Evolutionary conservation across 35 echinoderm and acorn worm species (phyloP).

Genomic region (Holothuria glaberrima): DNA sequence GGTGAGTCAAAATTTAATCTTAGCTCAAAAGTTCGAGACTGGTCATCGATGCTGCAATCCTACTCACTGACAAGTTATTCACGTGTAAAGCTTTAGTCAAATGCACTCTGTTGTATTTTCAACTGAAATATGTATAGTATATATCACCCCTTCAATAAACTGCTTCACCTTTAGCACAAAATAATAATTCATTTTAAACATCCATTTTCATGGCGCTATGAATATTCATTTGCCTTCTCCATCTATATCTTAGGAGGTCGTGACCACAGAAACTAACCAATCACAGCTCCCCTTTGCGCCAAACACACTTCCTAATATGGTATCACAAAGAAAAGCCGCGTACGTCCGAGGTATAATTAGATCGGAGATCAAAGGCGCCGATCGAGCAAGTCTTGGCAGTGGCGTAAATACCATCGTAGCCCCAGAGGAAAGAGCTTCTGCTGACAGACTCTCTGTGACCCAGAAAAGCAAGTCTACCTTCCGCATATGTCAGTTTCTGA

Average conservation of each 20-base stretch:
- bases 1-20: no score
- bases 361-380: slow-evolving; percentile 58
- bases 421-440: slow-evolving; percentile 38
- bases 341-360: slow-evolving; percentile 55
- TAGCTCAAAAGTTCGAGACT: no score
- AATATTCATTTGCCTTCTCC: neutral
- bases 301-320: slow-evolving; percentile 38
- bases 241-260: slow-evolving; percentile 20
- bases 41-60: no score
- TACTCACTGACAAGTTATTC: no score
- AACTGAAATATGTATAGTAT: slow-evolving; percentile 20
- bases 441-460: slow-evolving; percentile 47
- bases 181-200: slow-evolving; percentile 57
- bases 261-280: slow-evolving; percentile 19
- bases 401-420: slow-evolving; percentile 56
- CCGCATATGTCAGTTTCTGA: slow-evolving; percentile 16
- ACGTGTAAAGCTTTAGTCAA: neutral
- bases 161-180: slow-evolving; percentile 44
- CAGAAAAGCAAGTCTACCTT: slow-evolving; percentile 33
- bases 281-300: slow-evolving; percentile 22
- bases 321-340: slow-evolving; percentile 48
- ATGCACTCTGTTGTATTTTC: neutral
- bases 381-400: slow-evolving; percentile 27
- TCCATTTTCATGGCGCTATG: neutral
- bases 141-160: slow-evolving; percentile 42